These are phyloP conservation scores for Hydraecia micacea DNA, from an alignment of 2,888 invertebrate genomes.

Conservation along the genomic window DNA sequence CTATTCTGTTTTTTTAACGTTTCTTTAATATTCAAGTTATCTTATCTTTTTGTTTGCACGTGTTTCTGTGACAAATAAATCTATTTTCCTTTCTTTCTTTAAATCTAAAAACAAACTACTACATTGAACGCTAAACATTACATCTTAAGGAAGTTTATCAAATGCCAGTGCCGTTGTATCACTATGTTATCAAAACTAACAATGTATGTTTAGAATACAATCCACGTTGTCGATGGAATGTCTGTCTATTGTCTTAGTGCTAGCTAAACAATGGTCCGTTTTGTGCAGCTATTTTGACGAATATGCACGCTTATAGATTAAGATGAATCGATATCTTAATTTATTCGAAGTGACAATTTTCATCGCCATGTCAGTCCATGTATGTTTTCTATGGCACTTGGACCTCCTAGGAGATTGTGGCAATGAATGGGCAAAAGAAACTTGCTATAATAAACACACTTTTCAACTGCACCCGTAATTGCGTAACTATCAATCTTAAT, in stretches of 20 bases:
- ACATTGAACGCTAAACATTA: constrained; percentile 66
- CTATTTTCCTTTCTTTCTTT: background rate
- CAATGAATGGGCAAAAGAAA: background rate
- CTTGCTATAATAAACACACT: background rate
- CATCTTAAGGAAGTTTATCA: constrained; percentile 71
- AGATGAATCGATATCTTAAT: constrained; percentile 35
- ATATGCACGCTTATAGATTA: constrained; percentile 26
- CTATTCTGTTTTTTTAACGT: background rate
- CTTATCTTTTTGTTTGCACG: too few species aligned
- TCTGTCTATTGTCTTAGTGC: constrained; percentile 78
- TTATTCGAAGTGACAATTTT: constrained; percentile 1
- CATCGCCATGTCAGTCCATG: background rate
- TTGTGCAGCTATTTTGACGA: constrained; percentile 40
- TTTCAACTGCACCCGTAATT: background rate
- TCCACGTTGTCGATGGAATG: constrained; percentile 80
- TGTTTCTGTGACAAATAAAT: background rate
- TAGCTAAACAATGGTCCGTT: constrained; percentile 67
- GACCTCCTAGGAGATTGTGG: background rate
- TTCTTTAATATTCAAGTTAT: background rate
- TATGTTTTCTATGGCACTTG: background rate
- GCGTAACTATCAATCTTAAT: too few species aligned
- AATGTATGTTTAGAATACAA: constrained; percentile 81
- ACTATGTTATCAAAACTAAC: constrained; percentile 71
- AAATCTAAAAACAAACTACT: constrained; percentile 38
- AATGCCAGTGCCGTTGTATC: constrained; percentile 68